Percentiles rank a stretch among this genome's conserved stretches.
These are phyloP conservation scores for Helicoverpa assulta DNA, from an alignment of 2,888 invertebrate species.

Conservation along the genomic window DNA sequence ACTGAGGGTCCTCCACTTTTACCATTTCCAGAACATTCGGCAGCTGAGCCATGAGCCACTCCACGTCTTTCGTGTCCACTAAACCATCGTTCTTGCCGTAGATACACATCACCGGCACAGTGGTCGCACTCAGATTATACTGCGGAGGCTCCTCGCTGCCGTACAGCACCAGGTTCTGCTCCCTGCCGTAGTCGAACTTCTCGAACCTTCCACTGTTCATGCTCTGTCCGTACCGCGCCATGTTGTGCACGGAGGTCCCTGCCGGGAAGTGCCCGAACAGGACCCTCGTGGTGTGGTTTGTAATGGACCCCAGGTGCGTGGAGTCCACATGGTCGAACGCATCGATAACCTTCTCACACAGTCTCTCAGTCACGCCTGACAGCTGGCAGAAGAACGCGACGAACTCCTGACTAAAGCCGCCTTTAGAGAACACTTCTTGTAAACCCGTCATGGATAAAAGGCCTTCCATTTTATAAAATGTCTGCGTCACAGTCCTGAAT, in stretches of 20 bases:
- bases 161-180: conserved; percentile 72
- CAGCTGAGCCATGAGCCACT: conserved; percentile 86
- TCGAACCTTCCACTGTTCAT: conserved; percentile 68
- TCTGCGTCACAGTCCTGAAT: conserved; percentile 58
- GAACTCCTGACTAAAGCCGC: conserved; percentile 72
- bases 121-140: conserved; percentile 73
- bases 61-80: conserved; percentile 90
- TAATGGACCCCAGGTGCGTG: conserved; percentile 75
- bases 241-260: conserved; percentile 65
- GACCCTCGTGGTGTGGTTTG: conserved; percentile 66
- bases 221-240: conserved; percentile 79
- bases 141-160: conserved; percentile 71
- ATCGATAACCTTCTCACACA: conserved; percentile 66
- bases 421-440: conserved; percentile 74
- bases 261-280: conserved; percentile 77
- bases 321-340: conserved; percentile 68
- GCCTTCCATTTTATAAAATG: conserved; percentile 61
- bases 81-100: conserved; percentile 88
- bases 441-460: conserved; percentile 63
- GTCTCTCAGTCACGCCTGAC: conserved; percentile 60
- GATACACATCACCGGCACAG: conserved; percentile 73
- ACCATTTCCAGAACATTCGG: conserved; percentile 90
- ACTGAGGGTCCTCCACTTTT: conserved; percentile 87
- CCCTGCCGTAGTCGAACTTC: conserved; percentile 78
- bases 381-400: conserved; percentile 74